These are phyloP conservation scores for Megaceryle maxima DNA, from an alignment of 2,113 vertebrate genomes.

Conservation along the genomic window DNA sequence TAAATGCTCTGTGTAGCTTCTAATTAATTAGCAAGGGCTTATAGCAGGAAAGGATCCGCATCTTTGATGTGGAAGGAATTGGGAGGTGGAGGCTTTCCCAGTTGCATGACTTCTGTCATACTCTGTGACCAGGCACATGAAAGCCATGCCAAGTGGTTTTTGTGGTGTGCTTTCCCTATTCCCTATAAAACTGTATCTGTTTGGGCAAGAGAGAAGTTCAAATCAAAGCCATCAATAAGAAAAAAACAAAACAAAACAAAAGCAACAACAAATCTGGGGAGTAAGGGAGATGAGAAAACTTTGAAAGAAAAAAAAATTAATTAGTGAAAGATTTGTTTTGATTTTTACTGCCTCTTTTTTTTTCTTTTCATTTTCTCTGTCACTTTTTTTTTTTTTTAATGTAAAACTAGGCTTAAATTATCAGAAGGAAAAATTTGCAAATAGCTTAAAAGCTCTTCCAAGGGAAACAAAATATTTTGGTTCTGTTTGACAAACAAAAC, in stretches of 20 bases:
- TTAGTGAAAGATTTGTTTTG: neutral
- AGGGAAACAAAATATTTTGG: neutral
- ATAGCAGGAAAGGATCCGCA: neutral
- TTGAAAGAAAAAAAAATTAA: neutral
- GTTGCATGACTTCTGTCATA: neutral
- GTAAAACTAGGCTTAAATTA: neutral
- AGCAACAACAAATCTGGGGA: neutral
- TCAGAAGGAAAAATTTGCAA: neutral
- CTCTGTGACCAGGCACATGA: neutral
- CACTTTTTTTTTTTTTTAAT: neutral
- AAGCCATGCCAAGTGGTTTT: neutral
- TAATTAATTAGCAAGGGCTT: conserved; percentile 54
- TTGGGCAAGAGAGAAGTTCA: neutral
- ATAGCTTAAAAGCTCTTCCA: neutral
- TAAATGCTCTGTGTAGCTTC: conserved; percentile 35
- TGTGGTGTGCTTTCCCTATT: neutral
- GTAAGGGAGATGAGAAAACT: neutral
- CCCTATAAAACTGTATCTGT: neutral
- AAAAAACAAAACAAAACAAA: neutral
- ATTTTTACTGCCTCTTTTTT: neutral
- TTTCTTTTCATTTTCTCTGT: no score
- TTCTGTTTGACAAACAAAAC: neutral
- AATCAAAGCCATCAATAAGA: neutral
- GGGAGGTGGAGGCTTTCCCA: neutral
- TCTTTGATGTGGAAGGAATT: conserved; percentile 43